Evolutionary conservation across 2,888 invertebrate species (phyloP).

Genomic region (Stenchaetothrips biformis): DNA sequence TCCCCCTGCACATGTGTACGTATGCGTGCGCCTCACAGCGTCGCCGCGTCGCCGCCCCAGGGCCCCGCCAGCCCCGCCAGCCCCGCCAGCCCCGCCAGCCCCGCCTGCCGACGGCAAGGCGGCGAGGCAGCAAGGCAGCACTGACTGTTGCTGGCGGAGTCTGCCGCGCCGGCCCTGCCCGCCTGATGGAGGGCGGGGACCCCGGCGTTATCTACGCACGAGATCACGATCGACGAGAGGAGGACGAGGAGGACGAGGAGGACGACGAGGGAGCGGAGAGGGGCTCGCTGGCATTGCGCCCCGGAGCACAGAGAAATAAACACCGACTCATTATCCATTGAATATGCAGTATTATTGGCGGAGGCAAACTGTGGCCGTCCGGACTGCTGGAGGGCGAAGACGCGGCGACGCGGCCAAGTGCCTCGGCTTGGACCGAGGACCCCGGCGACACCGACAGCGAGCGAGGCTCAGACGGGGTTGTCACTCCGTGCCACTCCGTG

Average conservation of each 20-base stretch:
- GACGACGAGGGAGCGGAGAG: not conserved
- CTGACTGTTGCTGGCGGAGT: not conserved
- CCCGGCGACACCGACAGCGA: too few relatives aligned
- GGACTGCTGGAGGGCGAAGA: too few relatives aligned
- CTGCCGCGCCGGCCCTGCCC: not conserved
- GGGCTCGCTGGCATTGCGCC: not conserved
- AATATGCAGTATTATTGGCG: not conserved
- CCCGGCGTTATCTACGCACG: not conserved
- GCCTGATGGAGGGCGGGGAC: conserved; percentile 3
- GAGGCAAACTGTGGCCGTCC: not conserved
- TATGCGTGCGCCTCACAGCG: not conserved
- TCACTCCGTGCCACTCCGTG: too few relatives aligned
- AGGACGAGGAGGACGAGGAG: not conserved
- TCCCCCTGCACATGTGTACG: not conserved
- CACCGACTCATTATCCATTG: not conserved
- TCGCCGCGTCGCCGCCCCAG: not conserved
- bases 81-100: not conserved
- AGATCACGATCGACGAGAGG: conserved; percentile 3
- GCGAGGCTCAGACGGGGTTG: too few relatives aligned
- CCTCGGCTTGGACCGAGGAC: too few relatives aligned
- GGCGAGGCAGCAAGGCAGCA: not conserved
- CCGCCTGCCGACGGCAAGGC: not conserved
- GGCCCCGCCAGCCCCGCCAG: not conserved
- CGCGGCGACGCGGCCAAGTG: too few relatives aligned
- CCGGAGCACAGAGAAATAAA: not conserved